Conservation (phyloP, 2,113 vertebrate species). For the Datnioides undecimradiatus region DNA sequence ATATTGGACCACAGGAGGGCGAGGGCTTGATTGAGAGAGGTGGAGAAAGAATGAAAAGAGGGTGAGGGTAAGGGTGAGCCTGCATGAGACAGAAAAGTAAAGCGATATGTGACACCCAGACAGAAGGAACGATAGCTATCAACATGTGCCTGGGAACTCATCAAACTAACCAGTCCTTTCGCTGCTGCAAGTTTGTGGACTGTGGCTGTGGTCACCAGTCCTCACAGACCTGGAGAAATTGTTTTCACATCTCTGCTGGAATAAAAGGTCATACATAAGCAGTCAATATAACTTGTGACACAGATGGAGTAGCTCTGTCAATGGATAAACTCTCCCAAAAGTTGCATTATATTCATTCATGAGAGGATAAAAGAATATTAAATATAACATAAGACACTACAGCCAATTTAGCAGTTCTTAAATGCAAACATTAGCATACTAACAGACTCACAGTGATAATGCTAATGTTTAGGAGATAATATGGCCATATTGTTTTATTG, state of each 20-base stretch:
- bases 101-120: constrained; percentile 22
- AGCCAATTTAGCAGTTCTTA: neutral
- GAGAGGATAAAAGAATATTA: neutral
- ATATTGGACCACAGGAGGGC: constrained; percentile 44
- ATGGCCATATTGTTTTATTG: too few species aligned
- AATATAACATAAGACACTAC: neutral
- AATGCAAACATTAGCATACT: neutral
- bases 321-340: neutral
- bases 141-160: constrained; percentile 23
- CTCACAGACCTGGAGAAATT: constrained; percentile 6
- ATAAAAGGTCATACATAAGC: neutral
- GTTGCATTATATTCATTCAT: neutral
- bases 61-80: neutral
- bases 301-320: neutral
- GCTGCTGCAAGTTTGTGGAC: neutral
- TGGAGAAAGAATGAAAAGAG: neutral
- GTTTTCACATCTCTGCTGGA: constrained; percentile 2
- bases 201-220: neutral
- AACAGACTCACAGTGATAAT: neutral
- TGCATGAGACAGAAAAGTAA: neutral
- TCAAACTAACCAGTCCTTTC: constrained; percentile 17
- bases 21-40: constrained; percentile 57
- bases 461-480: too few species aligned
- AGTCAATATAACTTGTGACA: neutral
- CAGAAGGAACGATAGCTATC: constrained; percentile 26